Evolutionary conservation across 2,113 vertebrate species (phyloP), one percentile per base, ranked within the genome.

Genomic region (Ctenomys sociabilis): DNA sequence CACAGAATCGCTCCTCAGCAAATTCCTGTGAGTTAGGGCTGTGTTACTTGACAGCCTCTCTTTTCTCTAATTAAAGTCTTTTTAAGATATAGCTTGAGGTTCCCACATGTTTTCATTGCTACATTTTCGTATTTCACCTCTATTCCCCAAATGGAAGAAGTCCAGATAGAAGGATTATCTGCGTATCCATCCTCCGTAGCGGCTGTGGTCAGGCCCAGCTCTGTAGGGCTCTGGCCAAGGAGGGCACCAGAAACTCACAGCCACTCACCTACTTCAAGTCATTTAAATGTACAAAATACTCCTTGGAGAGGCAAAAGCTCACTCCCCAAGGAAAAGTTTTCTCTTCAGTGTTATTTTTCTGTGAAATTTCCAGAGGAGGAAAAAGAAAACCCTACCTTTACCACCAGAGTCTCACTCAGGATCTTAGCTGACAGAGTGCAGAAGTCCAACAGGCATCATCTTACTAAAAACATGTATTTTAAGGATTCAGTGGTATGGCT

Each of bases 151-250:
- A 52, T 32, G 64, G 96, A 95, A 90, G 30, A 94, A 93, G 93
- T 45, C 43, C 10, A 82, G 92, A 93, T 40, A 43, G 57, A 85
- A 94, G 85, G 1, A 5, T 97, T 97, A 93, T 95, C 87, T 92
- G 68, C 22, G 89, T 37, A 94, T 87, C 57, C 7, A 75, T 11
- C 87, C 52, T 80, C 85, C 87, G 80, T 90, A 88, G 40, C 43
- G 89, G 92, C 95, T 96, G 64, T 89, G 90, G 63, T 85, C 84
- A 80, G 95, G 32, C 59, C 94, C 96, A 94, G 61, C 28, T 75
- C 81, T 40, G 80, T n/a, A 63, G 89, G 95, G 87, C 85, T 85
- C 75, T 94, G 91, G 78, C 30, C 5, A 0, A 61, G 61, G 30
- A n/a, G 1, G 24, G 22, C 52, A 66, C 64, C 26, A 17, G 54